A percentile compares a stretch with the other conserved stretches of the same genome.
Conservation (phyloP, 2,113 vertebrate species). For the Platichthys flesus region DNA sequence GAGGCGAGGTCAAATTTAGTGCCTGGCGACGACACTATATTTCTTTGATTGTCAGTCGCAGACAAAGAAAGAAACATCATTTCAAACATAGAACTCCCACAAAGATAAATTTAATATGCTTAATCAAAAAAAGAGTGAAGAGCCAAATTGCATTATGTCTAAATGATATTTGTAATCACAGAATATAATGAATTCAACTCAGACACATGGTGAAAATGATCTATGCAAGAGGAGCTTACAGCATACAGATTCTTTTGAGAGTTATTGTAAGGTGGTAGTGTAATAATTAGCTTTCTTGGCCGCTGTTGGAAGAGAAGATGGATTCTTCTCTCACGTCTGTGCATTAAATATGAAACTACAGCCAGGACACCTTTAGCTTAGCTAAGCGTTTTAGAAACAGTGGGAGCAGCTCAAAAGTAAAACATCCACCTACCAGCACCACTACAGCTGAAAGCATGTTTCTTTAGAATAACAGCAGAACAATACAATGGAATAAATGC, state of each 20-base stretch:
- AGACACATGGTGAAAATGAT: too few species aligned
- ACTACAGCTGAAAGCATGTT: background rate
- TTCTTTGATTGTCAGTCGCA: background rate
- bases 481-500: conserved; percentile 41
- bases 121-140: too few species aligned
- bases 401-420: background rate
- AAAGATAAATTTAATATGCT: too few species aligned
- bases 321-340: background rate
- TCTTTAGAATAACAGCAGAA: conserved; percentile 50
- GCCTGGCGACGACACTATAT: too few species aligned
- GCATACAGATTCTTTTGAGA: too few species aligned
- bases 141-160: too few species aligned
- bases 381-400: background rate
- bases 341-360: background rate
- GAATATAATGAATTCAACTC: too few species aligned
- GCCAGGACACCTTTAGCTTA: background rate
- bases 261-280: too few species aligned
- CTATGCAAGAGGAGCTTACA: too few species aligned
- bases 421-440: background rate
- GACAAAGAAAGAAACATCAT: background rate
- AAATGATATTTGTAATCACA: too few species aligned
- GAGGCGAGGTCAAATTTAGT: too few species aligned
- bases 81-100: too few species aligned
- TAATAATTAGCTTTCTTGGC: background rate
- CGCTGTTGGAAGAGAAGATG: background rate